A percentile compares a stretch with the other conserved stretches of the same genome.
These are phyloP conservation scores for Huso huso DNA, from an alignment of 2,797 vertebrate genomes.

Conservation along the genomic window DNA sequence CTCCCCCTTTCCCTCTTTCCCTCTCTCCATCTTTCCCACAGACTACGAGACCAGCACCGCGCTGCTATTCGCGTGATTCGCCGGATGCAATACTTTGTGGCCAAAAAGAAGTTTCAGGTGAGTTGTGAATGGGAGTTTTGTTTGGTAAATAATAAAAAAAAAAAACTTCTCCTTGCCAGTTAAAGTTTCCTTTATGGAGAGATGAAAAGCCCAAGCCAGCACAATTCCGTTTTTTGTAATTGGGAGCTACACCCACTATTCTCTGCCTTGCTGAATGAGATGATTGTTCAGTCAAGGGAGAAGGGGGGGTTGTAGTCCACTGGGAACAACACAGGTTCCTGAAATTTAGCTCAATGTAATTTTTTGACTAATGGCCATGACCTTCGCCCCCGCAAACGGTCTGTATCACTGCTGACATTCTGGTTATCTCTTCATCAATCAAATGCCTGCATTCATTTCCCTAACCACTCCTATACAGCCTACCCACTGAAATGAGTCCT, in stretches of 20 bases:
- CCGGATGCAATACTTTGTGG: slow-evolving; percentile 88
- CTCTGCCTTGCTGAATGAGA: slow-evolving; percentile 27
- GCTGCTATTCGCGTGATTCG: slow-evolving; percentile 83
- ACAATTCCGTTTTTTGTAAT: slow-evolving; percentile 33
- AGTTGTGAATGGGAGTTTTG: slow-evolving; percentile 35
- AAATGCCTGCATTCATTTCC: no score
- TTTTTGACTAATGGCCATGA: slow-evolving; percentile 55
- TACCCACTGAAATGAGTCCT: no score
- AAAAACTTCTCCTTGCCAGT: slow-evolving; percentile 20
- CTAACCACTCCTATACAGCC: no score
- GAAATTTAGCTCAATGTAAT: slow-evolving; percentile 32
- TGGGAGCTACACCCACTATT: slow-evolving; percentile 31
- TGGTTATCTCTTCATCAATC: no score
- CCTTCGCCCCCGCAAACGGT: slow-evolving; percentile 31
- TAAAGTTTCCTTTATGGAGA: slow-evolving; percentile 29
- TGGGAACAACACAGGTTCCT: slow-evolving; percentile 33
- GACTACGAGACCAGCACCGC: slow-evolving; percentile 78
- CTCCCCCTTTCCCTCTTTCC: neutral
- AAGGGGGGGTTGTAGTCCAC: slow-evolving; percentile 34
- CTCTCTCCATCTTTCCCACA: slow-evolving; percentile 33
- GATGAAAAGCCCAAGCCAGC: slow-evolving; percentile 20
- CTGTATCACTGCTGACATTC: slow-evolving; percentile 10
- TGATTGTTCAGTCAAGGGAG: slow-evolving; percentile 30
- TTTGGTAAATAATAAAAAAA: slow-evolving; percentile 25
- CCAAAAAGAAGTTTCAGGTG: slow-evolving; percentile 92